These are phyloP conservation scores for Musca domestica DNA, from an alignment of 1,140 invertebrate genomes.

Conservation along the genomic window DNA sequence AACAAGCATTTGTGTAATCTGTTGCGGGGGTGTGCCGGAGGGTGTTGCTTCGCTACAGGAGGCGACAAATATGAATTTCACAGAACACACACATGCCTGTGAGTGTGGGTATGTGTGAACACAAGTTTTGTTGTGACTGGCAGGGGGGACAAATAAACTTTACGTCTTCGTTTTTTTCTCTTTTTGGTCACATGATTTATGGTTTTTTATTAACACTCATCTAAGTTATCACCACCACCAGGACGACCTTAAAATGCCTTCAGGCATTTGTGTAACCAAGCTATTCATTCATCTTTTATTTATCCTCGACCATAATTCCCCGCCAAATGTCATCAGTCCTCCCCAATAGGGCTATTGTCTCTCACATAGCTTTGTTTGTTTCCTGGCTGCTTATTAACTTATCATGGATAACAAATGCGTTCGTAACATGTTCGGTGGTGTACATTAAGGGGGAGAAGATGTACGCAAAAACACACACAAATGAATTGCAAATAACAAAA, in stretches of 20 bases:
- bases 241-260: background rate
- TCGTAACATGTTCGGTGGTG: background rate
- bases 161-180: background rate
- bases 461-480: no score
- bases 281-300: no score
- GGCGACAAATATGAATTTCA: constrained; percentile 3
- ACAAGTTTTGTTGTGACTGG: background rate
- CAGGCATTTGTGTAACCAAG: background rate
- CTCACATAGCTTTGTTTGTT: background rate
- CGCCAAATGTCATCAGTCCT: background rate
- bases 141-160: no score
- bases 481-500: no score
- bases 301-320: background rate
- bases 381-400: constrained; percentile 6
- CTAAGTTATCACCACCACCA: background rate
- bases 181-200: constrained; percentile 7
- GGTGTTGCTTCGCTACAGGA: no score
- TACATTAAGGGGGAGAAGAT: no score
- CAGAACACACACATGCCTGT: no score
- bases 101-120: background rate
- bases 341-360: background rate
- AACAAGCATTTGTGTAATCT: no score
- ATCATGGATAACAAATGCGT: constrained; percentile 14
- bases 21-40: no score
- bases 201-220: constrained; percentile 17